phyloP scores from a whole-genome alignment of 2,113 vertebrate species.

The Mus musculus region DNA sequence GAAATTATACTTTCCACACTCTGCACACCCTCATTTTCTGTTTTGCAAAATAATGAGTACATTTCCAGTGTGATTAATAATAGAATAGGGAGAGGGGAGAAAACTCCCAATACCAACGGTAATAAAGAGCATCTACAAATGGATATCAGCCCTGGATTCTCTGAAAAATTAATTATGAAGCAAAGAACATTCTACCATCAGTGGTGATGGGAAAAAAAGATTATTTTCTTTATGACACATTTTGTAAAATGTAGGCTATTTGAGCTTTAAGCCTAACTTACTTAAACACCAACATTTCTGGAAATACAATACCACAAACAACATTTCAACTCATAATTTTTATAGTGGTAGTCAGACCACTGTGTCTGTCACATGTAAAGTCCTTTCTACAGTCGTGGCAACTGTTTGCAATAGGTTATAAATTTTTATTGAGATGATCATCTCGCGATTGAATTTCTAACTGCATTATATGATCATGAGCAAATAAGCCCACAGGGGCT shows the following conservation, averaged over 20 bases:
- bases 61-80: slow-evolving; percentile 73
- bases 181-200: slow-evolving; percentile 57
- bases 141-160: slow-evolving; percentile 5
- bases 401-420: slow-evolving; percentile 76
- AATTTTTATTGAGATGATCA: slow-evolving; percentile 82
- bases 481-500: slow-evolving; percentile 68
- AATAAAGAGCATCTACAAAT: slow-evolving; percentile 60
- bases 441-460: slow-evolving; percentile 79
- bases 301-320: slow-evolving; percentile 66
- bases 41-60: slow-evolving; percentile 75
- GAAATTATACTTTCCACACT: slow-evolving; percentile 70
- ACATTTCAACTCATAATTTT: slow-evolving; percentile 67
- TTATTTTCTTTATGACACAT: slow-evolving; percentile 59
- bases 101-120: slow-evolving; percentile 11
- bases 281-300: slow-evolving; percentile 71
- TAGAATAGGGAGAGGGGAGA: slow-evolving; percentile 58
- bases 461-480: slow-evolving; percentile 77
- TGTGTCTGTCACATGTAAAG: slow-evolving; percentile 76
- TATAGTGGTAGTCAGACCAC: slow-evolving; percentile 66
- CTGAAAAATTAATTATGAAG: slow-evolving; percentile 74
- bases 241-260: slow-evolving; percentile 69
- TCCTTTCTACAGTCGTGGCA: slow-evolving; percentile 61
- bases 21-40: slow-evolving; percentile 61
- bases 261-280: slow-evolving; percentile 68
- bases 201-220: neutral